Percentiles rank a stretch among this genome's conserved stretches.
These are phyloP conservation scores for Dryomyza anilis DNA, from an alignment of 2,888 invertebrate genomes.

Conservation along the genomic window DNA sequence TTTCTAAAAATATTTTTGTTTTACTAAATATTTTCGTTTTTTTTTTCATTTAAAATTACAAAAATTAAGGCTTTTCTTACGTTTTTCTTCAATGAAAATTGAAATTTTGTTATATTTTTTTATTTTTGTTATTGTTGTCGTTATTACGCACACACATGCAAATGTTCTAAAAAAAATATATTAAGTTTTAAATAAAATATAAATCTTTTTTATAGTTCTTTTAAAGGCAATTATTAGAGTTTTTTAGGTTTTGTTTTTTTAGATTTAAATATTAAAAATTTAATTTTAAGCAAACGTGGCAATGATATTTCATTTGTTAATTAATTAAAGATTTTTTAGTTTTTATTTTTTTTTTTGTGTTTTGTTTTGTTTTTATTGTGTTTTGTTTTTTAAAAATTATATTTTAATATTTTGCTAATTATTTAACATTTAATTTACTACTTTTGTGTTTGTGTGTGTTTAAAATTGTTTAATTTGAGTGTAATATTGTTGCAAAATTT, in stretches of 20 bases:
- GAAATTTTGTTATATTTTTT: constrained; percentile 5
- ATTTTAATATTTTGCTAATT: constrained; percentile 26
- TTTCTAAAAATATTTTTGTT: constrained; percentile 16
- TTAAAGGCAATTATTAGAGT: too few species aligned
- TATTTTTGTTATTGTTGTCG: constrained; percentile 3
- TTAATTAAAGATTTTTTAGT: constrained; percentile 23
- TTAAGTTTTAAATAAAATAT: too few species aligned
- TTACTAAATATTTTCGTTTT: constrained; percentile 14
- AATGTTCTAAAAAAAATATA: too few species aligned
- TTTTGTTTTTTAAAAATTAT: constrained; percentile 21
- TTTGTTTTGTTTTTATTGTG: constrained; percentile 13
- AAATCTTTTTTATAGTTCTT: too few species aligned
- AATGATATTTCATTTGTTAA: constrained; percentile 24
- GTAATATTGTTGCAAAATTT: constrained; percentile 25
- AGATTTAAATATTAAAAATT: too few species aligned
- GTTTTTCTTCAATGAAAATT: too few species aligned
- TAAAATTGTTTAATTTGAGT: constrained; percentile 6
- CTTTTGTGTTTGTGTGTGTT: neutral
- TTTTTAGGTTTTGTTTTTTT: too few species aligned
- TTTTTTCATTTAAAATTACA: constrained; percentile 30
- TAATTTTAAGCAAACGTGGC: too few species aligned
- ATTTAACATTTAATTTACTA: too few species aligned
- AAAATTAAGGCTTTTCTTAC: constrained; percentile 32
- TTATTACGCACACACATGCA: constrained; percentile 22
- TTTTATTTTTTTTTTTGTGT: neutral